These are phyloP conservation scores for Panagrolaimus sp. DNA, from an alignment of 1,140 invertebrate genomes.

Conservation along the genomic window DNA sequence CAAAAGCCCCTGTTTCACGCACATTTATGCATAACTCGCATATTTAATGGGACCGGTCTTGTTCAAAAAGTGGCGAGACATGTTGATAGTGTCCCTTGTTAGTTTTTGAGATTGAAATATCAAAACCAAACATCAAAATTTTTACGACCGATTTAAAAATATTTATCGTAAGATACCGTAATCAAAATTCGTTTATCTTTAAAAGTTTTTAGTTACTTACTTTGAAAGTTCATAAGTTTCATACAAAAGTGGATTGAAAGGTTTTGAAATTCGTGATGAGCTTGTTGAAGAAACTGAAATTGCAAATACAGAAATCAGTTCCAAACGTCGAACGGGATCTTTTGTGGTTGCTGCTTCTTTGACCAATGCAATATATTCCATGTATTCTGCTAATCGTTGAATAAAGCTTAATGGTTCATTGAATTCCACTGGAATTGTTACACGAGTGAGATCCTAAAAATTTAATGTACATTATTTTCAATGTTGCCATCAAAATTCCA, in stretches of 20 bases:
- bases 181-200: too few species aligned
- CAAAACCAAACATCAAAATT: too few species aligned
- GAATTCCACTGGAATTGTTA: slow-evolving; percentile 92
- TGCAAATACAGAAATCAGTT: slow-evolving; percentile 79
- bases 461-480: too few species aligned
- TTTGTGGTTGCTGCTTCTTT: slow-evolving; percentile 70
- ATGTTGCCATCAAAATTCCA: not conserved
- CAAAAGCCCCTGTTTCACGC: too few species aligned
- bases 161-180: too few species aligned
- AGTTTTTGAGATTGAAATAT: too few species aligned
- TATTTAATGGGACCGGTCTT: too few species aligned
- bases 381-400: slow-evolving; percentile 85
- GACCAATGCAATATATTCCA: slow-evolving; percentile 83
- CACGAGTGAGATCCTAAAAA: slow-evolving; percentile 78
- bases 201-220: too few species aligned
- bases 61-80: too few species aligned
- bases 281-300: slow-evolving; percentile 86
- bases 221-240: slow-evolving; percentile 65
- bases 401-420: slow-evolving; percentile 93
- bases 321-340: slow-evolving; percentile 75
- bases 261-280: slow-evolving; percentile 73
- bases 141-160: too few species aligned
- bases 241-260: slow-evolving; percentile 65
- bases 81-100: too few species aligned
- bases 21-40: too few species aligned